Conservation (phyloP, 2,888 invertebrate species). For the Julus scandinavius region DNA sequence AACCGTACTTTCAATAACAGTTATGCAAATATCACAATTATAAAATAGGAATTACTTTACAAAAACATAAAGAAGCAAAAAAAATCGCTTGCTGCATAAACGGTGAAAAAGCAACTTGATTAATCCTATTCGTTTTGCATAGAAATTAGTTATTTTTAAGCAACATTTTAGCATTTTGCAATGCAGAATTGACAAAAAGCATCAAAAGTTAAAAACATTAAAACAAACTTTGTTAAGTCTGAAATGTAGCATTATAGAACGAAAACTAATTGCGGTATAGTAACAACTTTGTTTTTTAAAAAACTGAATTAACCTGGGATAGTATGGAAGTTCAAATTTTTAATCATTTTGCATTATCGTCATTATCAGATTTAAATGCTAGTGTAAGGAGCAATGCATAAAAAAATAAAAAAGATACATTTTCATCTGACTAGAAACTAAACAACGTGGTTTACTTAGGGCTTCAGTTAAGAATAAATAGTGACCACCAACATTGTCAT, state of each 20-base stretch:
- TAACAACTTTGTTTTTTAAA: neutral
- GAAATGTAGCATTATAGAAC: neutral
- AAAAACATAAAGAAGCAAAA: neutral
- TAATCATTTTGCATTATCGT: neutral
- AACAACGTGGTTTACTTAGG: conserved; percentile 19
- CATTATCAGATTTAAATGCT: conserved; percentile 16
- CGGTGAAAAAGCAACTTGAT: neutral
- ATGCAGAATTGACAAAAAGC: neutral
- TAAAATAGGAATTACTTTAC: conserved; percentile 3
- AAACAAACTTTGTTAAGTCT: neutral
- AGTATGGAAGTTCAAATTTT: neutral
- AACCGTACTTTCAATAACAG: neutral
- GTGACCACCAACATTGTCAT: conserved; percentile 31
- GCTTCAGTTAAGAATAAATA: conserved; percentile 6
- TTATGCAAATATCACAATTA: conserved; percentile 26
- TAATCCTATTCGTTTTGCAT: neutral
- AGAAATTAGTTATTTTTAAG: conserved; percentile 28
- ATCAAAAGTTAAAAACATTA: neutral
- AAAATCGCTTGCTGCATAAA: conserved; percentile 15
- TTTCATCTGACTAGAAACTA: conserved; percentile 36
- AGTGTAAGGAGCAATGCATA: neutral
- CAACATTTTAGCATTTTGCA: conserved; percentile 14
- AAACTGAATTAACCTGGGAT: neutral
- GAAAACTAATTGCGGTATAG: neutral
- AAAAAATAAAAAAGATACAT: neutral